A percentile compares a stretch with the other conserved stretches of the same genome.
Evolutionary conservation across 2,113 vertebrate genomes (phyloP).

Genomic region (Oostethus manadensis): DNA sequence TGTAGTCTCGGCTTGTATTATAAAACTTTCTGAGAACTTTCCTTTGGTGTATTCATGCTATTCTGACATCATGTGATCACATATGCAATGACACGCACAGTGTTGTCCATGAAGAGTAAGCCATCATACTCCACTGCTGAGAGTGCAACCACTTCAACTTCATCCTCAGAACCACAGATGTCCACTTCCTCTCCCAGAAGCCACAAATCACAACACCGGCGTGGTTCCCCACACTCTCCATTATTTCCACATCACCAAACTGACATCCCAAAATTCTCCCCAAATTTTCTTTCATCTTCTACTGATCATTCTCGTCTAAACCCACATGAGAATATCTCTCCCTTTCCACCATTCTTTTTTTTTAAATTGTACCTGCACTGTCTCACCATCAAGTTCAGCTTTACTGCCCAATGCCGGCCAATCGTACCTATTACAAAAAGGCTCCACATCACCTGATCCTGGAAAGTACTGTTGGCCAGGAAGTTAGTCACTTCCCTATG

Average conservation of each 20-base stretch:
- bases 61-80: not conserved
- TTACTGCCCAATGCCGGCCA: constrained; percentile 34
- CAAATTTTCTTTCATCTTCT: not conserved
- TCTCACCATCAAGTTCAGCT: constrained; percentile 40
- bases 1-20: too few relatives aligned
- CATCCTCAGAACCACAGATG: constrained; percentile 15
- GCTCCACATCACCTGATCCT: constrained; percentile 11
- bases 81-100: constrained; percentile 19
- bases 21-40: not conserved
- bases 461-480: constrained; percentile 7
- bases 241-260: constrained; percentile 16
- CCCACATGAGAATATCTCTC: constrained; percentile 8
- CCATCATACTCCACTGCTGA: constrained; percentile 11
- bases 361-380: constrained; percentile 41
- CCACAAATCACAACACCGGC: constrained; percentile 21
- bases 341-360: constrained; percentile 16
- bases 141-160: constrained; percentile 22
- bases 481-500: not conserved
- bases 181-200: constrained; percentile 10
- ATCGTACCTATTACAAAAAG: constrained; percentile 17
- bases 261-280: constrained; percentile 15
- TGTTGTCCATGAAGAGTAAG: constrained; percentile 11
- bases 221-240: constrained; percentile 19
- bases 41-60: too few relatives aligned
- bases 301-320: constrained; percentile 14